A percentile compares a stretch with the other conserved stretches of the same genome.
Evolutionary conservation across 2,113 vertebrate species (phyloP).

Genomic region (Aphelocoma coerulescens): DNA sequence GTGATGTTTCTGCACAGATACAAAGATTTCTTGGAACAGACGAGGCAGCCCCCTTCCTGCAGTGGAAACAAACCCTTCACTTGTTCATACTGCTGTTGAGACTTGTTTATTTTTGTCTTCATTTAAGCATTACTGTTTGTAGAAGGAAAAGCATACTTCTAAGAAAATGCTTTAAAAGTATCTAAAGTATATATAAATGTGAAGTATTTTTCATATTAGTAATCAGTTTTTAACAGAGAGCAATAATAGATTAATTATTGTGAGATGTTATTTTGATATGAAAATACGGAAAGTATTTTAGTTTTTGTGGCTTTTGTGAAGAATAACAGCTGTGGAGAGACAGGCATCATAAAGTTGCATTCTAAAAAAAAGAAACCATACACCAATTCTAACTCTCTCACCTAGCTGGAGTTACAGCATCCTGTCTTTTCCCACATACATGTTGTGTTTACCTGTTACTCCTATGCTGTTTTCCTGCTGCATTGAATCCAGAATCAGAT

Average conservation of each 20-base stretch:
- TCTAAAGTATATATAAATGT: neutral
- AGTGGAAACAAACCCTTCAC: neutral
- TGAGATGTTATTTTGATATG: neutral
- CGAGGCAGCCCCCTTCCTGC: neutral
- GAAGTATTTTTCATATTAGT: neutral
- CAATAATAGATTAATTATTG: neutral
- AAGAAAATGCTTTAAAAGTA: neutral
- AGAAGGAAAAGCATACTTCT: neutral
- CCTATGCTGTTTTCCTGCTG: neutral
- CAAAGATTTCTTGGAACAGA: neutral
- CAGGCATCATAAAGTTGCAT: neutral
- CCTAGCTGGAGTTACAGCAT: neutral
- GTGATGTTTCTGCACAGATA: neutral
- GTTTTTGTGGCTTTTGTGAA: neutral
- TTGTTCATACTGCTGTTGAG: neutral
- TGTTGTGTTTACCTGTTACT: neutral
- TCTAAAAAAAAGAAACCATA: neutral
- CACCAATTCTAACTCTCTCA: accelerated
- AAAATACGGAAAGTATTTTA: neutral
- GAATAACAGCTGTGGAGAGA: neutral
- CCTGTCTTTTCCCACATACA: neutral
- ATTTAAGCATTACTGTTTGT: neutral
- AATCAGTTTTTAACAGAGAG: neutral
- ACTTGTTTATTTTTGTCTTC: neutral
- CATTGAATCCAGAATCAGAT: neutral